These are phyloP conservation scores for Holocentrus rufus DNA, from an alignment of 2,797 vertebrate species.

Conservation along the genomic window DNA sequence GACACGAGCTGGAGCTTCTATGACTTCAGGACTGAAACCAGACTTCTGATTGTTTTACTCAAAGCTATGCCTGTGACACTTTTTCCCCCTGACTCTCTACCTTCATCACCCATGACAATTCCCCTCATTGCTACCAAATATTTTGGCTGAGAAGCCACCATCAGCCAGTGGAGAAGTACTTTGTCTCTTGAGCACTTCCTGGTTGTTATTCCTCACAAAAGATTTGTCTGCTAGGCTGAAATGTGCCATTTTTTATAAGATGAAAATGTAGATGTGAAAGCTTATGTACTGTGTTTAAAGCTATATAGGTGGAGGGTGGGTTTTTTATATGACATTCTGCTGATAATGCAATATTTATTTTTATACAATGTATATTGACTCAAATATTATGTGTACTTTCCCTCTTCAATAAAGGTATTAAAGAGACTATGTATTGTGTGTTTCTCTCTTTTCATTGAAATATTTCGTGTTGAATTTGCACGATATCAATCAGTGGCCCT, in stretches of 20 bases:
- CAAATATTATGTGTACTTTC: constrained; percentile 9
- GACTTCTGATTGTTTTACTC: constrained; percentile 74
- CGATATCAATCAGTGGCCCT: not conserved
- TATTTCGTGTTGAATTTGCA: not conserved
- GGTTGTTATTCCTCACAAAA: constrained; percentile 13
- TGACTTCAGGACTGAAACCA: constrained; percentile 84
- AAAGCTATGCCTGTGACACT: constrained; percentile 20
- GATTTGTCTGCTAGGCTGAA: constrained; percentile 7
- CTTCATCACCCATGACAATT: constrained; percentile 35
- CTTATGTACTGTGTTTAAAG: constrained; percentile 28
- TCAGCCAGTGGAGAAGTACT: not conserved
- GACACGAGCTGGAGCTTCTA: constrained; percentile 64
- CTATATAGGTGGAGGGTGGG: constrained; percentile 41
- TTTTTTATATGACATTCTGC: constrained; percentile 28
- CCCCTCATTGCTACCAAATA: constrained; percentile 35
- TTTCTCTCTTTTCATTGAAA: not conserved
- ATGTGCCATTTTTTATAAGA: constrained; percentile 45
- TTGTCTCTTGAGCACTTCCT: constrained; percentile 10
- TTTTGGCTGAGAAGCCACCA: constrained; percentile 8
- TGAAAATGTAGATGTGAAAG: constrained; percentile 33
- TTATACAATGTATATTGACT: constrained; percentile 30
- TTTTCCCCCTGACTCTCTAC: constrained; percentile 57
- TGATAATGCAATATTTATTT: constrained; percentile 59
- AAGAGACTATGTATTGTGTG: not conserved
- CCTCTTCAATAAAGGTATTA: constrained; percentile 19